phyloP scores from a whole-genome alignment of 2,888 invertebrate species.

The Crioceris asparagi region DNA sequence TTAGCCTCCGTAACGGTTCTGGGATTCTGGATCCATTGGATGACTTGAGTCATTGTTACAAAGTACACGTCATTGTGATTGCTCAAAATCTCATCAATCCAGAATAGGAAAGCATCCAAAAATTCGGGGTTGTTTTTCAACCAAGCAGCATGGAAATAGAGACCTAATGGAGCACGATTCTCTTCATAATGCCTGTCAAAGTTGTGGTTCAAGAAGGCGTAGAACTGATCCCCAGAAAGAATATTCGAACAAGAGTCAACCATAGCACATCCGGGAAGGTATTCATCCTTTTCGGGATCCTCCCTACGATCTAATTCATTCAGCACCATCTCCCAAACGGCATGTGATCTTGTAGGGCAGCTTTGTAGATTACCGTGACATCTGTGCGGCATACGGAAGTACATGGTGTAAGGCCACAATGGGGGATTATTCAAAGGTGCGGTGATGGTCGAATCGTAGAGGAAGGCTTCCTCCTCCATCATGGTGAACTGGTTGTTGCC shows the following conservation, averaged over 20 bases:
- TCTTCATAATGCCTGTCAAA: conserved; percentile 87
- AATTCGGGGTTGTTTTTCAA: conserved; percentile 86
- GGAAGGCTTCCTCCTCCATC: conserved; percentile 93
- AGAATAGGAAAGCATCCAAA: conserved; percentile 83
- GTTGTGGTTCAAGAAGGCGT: conserved; percentile 88
- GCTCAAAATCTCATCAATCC: conserved; percentile 80
- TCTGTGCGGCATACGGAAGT: conserved; percentile 91
- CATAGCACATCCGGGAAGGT: conserved; percentile 86
- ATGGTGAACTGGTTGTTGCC: conserved; percentile 95
- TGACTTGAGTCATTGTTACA: conserved; percentile 92
- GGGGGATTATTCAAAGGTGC: conserved; percentile 85
- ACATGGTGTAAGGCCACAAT: conserved; percentile 97
- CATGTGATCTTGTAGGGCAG: conserved; percentile 85
- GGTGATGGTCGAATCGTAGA: conserved; percentile 92
- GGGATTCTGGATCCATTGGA: conserved; percentile 92
- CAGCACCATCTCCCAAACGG: conserved; percentile 95
- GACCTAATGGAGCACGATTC: conserved; percentile 78
- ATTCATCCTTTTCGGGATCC: conserved; percentile 81
- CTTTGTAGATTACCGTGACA: conserved; percentile 88
- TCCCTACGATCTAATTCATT: conserved; percentile 87
- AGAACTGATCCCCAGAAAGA: conserved; percentile 84
- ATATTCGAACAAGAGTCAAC: conserved; percentile 92
- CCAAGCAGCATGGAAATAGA: conserved; percentile 93
- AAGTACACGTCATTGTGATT: conserved; percentile 88
- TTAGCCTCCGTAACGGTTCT: conserved; percentile 73